phyloP scores from a whole-genome alignment of 2,888 invertebrate genomes.

The Scaptomyza caliginosa region DNA sequence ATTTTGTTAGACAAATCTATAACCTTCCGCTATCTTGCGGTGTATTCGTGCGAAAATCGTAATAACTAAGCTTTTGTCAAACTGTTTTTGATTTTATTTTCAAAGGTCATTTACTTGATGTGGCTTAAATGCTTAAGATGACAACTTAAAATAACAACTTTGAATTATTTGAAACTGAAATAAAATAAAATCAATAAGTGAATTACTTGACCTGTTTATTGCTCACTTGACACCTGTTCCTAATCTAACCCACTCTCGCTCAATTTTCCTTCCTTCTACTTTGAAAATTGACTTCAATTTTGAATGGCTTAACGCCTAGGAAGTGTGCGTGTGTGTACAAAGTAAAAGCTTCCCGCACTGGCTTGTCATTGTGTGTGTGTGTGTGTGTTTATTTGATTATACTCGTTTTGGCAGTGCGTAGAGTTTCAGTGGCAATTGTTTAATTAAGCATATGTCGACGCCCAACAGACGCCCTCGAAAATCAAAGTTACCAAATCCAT shows the following conservation, averaged over 20 bases:
- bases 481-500: slow-evolving; percentile 66
- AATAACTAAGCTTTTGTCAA: no score
- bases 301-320: slow-evolving; percentile 18
- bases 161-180: no score
- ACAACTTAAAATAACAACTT: no score
- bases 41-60: no score
- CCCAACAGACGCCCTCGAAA: slow-evolving; percentile 50
- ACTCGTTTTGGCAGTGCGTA: slow-evolving; percentile 45
- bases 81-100: no score
- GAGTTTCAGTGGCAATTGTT: slow-evolving; percentile 49
- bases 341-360: slow-evolving; percentile 29
- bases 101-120: no score
- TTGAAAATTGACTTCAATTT: slow-evolving; percentile 33
- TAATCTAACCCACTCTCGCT: neutral
- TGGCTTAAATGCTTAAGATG: no score
- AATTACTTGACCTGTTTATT: slow-evolving; percentile 31
- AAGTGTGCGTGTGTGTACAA: slow-evolving; percentile 1
- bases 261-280: neutral
- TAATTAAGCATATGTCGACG: slow-evolving; percentile 62
- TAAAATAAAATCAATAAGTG: neutral
- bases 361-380: slow-evolving; percentile 16
- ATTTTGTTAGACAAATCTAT: no score
- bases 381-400: slow-evolving; percentile 39
- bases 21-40: no score
- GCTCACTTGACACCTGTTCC: neutral